Evolutionary conservation across 2,113 vertebrate genomes (phyloP), one percentile per base, ranked within the genome.

Genomic region (Phrynocephalus versicolor): DNA sequence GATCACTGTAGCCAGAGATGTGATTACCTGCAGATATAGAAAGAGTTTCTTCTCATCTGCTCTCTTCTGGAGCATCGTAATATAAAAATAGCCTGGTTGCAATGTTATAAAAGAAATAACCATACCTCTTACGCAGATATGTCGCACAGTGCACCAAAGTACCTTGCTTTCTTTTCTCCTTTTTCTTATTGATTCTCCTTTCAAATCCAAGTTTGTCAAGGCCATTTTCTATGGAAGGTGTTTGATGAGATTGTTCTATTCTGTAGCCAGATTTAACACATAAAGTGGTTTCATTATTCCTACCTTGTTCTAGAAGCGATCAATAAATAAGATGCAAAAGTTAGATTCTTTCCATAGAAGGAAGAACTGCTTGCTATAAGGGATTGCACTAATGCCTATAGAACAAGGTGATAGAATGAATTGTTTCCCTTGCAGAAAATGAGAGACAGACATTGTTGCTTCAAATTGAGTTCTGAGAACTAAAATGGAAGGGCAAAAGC

Each of bases 251-350:
- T 65, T 19, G 62, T 57, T 86, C 87, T 35, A 14, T 64, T 86
- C 23, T n/a, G 27, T 0, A 84, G 25, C 35, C 21, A 41, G 1
- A 35, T 80, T 87, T 73, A 62, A 79, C 25, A 69, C 15, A 82
- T 79, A 67, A 25, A 30, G 23, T 78, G 10, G 0, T 78, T 55
- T 21, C 21, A 7, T 62, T 57, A 83, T 82, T 72, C 82, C 45
- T 88, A 62, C 21, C 82, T 51, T 88, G 80, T 72, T 85, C 67
- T 85, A 85, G 88, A 80, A 91, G 87, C 85, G 86, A 91, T 84
- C 81, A 89, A 82, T 88, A 85, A 41, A 71, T 87, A 77, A 0
- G 0, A 57, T 76, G 84, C 82, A 73, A n/a, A 89, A 87, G 16
- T 15, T 81, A 30, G 35, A 51, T 86, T 45, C 2, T 8, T 65